Evolutionary conservation across 2,113 vertebrate genomes (phyloP), one percentile per base, ranked within the genome.

Genomic region (Lates calcarifer): DNA sequence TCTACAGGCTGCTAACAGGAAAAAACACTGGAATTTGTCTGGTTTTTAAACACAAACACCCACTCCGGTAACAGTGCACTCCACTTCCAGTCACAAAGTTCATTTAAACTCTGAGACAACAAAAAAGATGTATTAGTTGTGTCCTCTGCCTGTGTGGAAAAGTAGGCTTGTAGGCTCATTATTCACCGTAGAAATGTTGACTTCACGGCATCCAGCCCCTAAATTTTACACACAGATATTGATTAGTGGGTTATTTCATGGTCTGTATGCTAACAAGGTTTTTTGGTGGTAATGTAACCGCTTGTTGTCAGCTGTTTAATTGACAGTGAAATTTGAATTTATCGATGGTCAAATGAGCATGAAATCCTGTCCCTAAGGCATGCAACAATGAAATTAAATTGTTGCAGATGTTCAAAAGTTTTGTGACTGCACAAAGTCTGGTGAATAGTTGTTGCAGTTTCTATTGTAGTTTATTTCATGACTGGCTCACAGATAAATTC

Each of bases 241-340:
- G 39, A 49, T 82, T 28, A 29, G 57, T 29, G 17, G 33, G 33
- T 22, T 37, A 29, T 75, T 56, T 18, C 28, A 74, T 6, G 17
- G 45, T 67, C 18, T 49, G 61, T 31, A 1, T 28, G 39, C 11
- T 26, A 49, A 20, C 7, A 49, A 49, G 20, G 47, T 10, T 22
- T 49, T 22, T 22, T 20, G 10, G 47, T 22, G 18, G 47, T n/a
- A 49, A 10, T 10, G 51, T 26, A 26, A 26, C 51, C 4, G 51
- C 11, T 55, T 26, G 14, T 13, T 5, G 14, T 26, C 28, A 26
- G 7, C 14, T 0, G 13, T 62, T 62, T 15, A n/a, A 78, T 31
- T 43, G 9, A 15, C 33, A 17, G 43, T 67, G 64, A 77, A 77
- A 71, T 77, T 12, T 24, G 20, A 65, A 37, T 47, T 22, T 12